Conservation (phyloP, 1,140 invertebrate species). For the Belonocnema kinseyi region DNA sequence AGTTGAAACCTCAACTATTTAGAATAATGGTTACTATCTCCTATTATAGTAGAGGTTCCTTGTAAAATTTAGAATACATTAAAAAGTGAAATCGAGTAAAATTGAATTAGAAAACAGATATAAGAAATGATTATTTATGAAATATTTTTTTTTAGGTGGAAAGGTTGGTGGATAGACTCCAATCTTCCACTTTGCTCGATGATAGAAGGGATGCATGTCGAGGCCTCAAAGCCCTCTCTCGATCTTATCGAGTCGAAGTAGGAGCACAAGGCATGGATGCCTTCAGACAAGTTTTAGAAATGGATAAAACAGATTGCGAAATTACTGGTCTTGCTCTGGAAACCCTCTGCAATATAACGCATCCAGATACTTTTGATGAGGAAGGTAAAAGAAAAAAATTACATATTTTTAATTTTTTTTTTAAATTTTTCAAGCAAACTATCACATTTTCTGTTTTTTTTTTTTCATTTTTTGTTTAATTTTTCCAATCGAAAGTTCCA, state of each 20-base stretch:
- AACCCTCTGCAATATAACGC: conserved; percentile 93
- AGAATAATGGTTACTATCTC: no score
- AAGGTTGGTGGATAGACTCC: conserved; percentile 91
- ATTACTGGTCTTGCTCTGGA: conserved; percentile 94
- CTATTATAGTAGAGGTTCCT: no score
- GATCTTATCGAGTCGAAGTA: conserved; percentile 95
- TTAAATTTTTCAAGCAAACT: no score
- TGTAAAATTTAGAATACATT: no score
- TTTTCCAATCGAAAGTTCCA: no score
- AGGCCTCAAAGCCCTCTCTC: conserved; percentile 94
- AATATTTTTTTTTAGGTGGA: conserved; percentile 90
- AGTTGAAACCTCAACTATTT: no score
- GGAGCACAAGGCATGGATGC: conserved; percentile 96
- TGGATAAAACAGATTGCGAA: conserved; percentile 92
- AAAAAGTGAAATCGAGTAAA: background rate
- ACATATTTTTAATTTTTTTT: background rate
- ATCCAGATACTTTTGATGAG: conserved; percentile 88
- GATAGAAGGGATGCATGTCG: conserved; percentile 97
- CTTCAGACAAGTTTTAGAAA: conserved; percentile 87
- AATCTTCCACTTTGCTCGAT: conserved; percentile 93
- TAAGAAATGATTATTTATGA: background rate
- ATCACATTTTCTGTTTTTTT: no score
- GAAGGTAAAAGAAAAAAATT: conserved; percentile 78
- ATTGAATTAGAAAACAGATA: background rate
- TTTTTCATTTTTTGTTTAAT: no score